Percentiles rank a stretch among this genome's conserved stretches.
Evolutionary conservation across 1,140 invertebrate genomes (phyloP).

Genomic region (Drosophila erecta): DNA sequence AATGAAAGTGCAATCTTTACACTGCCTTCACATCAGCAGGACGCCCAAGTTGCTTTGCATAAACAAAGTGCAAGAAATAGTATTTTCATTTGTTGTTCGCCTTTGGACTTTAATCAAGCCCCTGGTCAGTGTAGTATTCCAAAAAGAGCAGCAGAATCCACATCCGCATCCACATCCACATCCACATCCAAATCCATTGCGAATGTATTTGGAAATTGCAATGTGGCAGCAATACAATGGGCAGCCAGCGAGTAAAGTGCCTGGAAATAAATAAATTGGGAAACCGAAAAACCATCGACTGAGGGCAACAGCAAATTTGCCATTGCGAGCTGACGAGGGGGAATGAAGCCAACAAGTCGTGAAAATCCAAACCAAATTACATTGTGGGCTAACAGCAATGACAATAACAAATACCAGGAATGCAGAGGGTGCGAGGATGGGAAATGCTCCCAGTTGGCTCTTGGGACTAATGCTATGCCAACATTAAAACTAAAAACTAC

Average conservation of each 20-base stretch:
- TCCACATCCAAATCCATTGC: conserved; percentile 34
- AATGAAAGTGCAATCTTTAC: neutral
- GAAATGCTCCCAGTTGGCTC: conserved; percentile 18
- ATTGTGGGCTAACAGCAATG: conserved; percentile 41
- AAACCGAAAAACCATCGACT: conserved; percentile 32
- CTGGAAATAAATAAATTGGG: conserved; percentile 33
- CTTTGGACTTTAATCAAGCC: neutral
- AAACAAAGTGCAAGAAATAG: neutral
- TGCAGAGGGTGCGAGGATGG: neutral
- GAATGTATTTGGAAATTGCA: conserved; percentile 72
- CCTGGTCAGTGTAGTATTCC: neutral
- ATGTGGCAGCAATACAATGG: conserved; percentile 40
- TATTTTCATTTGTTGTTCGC: neutral
- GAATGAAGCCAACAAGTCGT: conserved; percentile 39
- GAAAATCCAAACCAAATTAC: conserved; percentile 49
- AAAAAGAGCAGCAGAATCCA: conserved; percentile 24
- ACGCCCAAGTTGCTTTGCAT: neutral
- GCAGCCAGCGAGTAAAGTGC: conserved; percentile 9
- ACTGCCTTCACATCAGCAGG: neutral
- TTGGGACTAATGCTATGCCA: conserved; percentile 48
- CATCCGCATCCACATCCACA: conserved; percentile 41
- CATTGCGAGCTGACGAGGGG: conserved; percentile 4
- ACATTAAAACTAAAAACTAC: conserved; percentile 70
- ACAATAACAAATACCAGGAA: conserved; percentile 35
- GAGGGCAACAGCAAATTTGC: conserved; percentile 1